Base-by-base conservation (phyloP, 2,797 vertebrate genomes). In the Eremophila alpestris region DNA sequence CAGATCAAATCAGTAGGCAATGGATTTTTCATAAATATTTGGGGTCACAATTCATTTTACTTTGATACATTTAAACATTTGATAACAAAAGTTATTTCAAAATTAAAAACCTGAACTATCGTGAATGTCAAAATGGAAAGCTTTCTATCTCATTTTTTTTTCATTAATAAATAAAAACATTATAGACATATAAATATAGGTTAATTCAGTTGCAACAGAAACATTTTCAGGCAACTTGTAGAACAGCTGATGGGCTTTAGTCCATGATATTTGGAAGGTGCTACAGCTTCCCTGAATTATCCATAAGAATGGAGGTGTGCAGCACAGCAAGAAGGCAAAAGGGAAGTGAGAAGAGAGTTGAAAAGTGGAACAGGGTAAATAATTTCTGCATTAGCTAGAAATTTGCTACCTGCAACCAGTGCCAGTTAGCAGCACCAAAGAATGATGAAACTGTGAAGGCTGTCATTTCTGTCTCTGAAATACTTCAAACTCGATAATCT, bases 11-110 rank as follows among this genome's bases (percentile, higher is more conserved):
- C 75, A 77, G 74, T 80, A 93, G 60, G 64, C 7, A 0, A 74
- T 60, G 49, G 86, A 70, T 93, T 95, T 93, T 92, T 92, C 87
- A 79, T 62, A 94, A 85, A 83, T 87, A 93, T 90, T 90, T 89
- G 88, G 70, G 56, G 60, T 90, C 81, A 93, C 20, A 41, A 43
- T 80, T 32, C 22, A 23, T 93, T 95, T 95, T 87, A 65, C 38
- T 94, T 76, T 49, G 59, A 76, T 94, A 76, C 14, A 23, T 78
- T 94, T 76, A 82, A 88, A 65, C 23, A 75, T 78, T 73, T 84
- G 6, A 20, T 73, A 60, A 67, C 0, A 0, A 38, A 89, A 64
- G 10, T 78, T 80, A 32, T 68, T 89, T 58, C 16, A 30, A 83
- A 93, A 81, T 45, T 4, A 22, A 68, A 74, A 94, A 32, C 8